A percentile compares a stretch with the other conserved stretches of the same genome.
phyloP scores from a whole-genome alignment of 2,797 vertebrate genomes.

The Tapera naevia region DNA sequence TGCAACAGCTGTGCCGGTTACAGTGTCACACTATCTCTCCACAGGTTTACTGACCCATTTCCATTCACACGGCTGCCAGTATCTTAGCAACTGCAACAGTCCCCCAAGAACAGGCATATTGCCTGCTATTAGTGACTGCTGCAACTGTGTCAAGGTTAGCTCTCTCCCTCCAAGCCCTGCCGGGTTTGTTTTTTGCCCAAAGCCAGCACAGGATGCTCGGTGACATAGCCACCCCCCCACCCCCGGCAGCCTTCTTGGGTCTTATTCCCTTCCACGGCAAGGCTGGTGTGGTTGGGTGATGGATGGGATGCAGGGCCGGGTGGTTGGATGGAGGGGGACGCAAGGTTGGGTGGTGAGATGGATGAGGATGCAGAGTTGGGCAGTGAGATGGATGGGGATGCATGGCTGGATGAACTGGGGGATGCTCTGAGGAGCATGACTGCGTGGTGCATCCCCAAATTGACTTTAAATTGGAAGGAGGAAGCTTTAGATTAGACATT shows the following conservation, averaged over 20 bases:
- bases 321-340: neutral
- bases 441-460: fast-evolving
- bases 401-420: fast-evolving
- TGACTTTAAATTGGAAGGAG: too few relatives aligned
- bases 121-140: conserved; percentile 81
- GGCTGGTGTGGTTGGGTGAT: neutral
- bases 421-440: neutral
- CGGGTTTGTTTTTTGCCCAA: conserved; percentile 71
- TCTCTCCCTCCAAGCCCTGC: conserved; percentile 76
- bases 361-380: too few relatives aligned
- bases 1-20: conserved; percentile 86
- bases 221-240: neutral
- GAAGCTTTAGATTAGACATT: too few relatives aligned
- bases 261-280: neutral
- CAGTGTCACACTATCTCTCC: conserved; percentile 94
- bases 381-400: too few relatives aligned
- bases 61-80: conserved; percentile 94
- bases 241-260: neutral
- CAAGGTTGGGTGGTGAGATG: neutral
- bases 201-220: conserved; percentile 61
- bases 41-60: conserved; percentile 96
- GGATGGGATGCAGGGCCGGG: neutral
- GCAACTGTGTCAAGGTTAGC: conserved; percentile 84
- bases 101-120: conserved; percentile 85
- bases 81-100: conserved; percentile 99